Base-by-base conservation (phyloP, 2,113 vertebrate genomes). In the Corythaeola cristata region DNA sequence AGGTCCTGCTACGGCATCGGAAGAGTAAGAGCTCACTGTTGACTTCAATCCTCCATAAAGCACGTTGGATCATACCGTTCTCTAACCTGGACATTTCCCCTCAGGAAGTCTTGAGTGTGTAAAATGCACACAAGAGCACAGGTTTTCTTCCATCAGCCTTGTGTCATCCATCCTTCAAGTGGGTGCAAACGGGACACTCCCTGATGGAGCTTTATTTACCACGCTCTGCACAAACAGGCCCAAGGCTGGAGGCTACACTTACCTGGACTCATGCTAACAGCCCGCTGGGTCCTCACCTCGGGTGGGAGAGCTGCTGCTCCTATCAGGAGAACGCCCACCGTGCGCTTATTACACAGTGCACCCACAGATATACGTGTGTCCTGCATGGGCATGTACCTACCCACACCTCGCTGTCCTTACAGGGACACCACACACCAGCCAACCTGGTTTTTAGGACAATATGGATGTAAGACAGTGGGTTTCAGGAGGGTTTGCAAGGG, bases 361-460 rank as follows among this genome's bases (percentile, higher is more conserved):
- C 41, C n/a, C 81, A 24, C 27, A 27, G 63, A 37, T 3, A 39
- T 0, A 20, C 50, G 5, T 28, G 52, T 23, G 71, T 75, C 20
- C 35, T 22, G 7, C 12, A 3, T 4, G 17, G 63, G 8, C 7
- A 16, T 3, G 9, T 4, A 32, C 41, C 45, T 24, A 11, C 45
- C 37, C 23, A 6, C 0, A 39, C 44, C 45, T 30, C 3, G 3
- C 32, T 24, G 44, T 41, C 53, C 64, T 39, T 30, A 23, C 1
- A 19, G 23, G 23, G 23, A n/a, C 64, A 66, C 9, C 35, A 16
- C 67, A 47, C 66, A 47, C 35, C 3, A 6, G 20, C 28, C 69
- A 28, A 1, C 11, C 22, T 10, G 4, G 0, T 2, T n/a, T 8
- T 35, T 22, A 82, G 41, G 32, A 67, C 35, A 56, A 22, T 1